Evolutionary conservation across 2,888 invertebrate genomes (phyloP).

Genomic region (Trissolcus brochymenae): DNA sequence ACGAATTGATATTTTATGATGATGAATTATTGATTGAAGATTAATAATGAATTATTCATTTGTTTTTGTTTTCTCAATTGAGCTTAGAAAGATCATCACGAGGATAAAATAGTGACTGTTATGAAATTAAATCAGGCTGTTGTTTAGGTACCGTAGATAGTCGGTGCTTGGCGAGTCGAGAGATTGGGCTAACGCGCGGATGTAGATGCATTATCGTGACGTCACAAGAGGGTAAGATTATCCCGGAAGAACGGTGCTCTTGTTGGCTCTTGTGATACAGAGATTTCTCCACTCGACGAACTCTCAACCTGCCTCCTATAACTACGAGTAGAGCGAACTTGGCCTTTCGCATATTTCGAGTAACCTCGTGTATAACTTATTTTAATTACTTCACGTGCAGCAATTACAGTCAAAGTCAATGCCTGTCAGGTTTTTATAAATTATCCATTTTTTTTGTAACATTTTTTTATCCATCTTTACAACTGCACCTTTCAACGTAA

Average conservation of each 20-base stretch:
- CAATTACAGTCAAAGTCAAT: constrained; percentile 45
- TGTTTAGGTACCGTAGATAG: too few relatives aligned
- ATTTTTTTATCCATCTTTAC: too few relatives aligned
- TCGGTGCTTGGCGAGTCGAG: not conserved
- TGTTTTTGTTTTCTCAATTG: too few relatives aligned
- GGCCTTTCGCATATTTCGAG: constrained; percentile 52
- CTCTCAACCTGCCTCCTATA: constrained; percentile 50
- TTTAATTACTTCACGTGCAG: constrained; percentile 33
- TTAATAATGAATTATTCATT: too few relatives aligned
- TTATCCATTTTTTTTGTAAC: too few relatives aligned
- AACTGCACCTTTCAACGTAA: too few relatives aligned
- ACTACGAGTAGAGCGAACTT: constrained; percentile 41
- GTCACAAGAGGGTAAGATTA: constrained; percentile 56
- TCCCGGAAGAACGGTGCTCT: constrained; percentile 53
- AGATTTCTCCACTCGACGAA: constrained; percentile 52
- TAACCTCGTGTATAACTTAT: constrained; percentile 38
- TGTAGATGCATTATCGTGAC: constrained; percentile 53
- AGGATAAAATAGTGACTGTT: too few relatives aligned
- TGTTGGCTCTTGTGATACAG: constrained; percentile 53
- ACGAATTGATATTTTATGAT: too few relatives aligned
- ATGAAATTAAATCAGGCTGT: too few relatives aligned
- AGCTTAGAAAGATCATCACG: too few relatives aligned
- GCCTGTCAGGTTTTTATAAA: constrained; percentile 6
- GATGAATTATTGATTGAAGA: too few relatives aligned
- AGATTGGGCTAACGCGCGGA: constrained; percentile 36